Evolutionary conservation across 2,797 vertebrate species (phyloP), one percentile per base, ranked within the genome.

Genomic region (Arctocebus calabarensis): DNA sequence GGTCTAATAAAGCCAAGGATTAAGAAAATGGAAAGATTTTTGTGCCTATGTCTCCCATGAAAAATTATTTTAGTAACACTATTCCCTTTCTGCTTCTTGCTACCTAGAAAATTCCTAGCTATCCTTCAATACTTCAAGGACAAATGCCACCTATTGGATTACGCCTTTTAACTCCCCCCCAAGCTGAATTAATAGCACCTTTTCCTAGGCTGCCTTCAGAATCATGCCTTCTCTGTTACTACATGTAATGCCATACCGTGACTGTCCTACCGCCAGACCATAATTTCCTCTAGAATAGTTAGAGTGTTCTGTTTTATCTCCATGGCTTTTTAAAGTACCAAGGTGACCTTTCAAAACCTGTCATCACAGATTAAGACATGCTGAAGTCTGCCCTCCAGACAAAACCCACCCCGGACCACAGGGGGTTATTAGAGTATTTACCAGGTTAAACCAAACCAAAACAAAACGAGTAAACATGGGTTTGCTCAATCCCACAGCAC

Each of bases 1-100:
- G 43, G 6, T 81, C 96, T 92, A 71, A 83, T 55, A 55, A 85
- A 93, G 34, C 8, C 43, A 37, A 94, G 2, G 0, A 64, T 55
- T 43, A 94, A 82, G 27, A 78, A 97, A 96, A 93, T 85, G 19
- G 70, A 61, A 95, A 94, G 7, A 19, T 14, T 57, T 86, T 25
- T 32, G 55, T n/a, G 23, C 45, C 82, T 55, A 1, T 1, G 12
- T 74, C 73, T 86, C 40, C 29, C 25, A 64, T 16, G 40, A 32
- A 27, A 12, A 27, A 12, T 68, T 70, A 64, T 84, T 89, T 96
- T 77, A 90, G n/a, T 5, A 74, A 37, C 7, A 91, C n/a, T 75
- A 2, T 74, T 84, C 3, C 64, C 12, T 59, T 86, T 94, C 66
- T 86, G 13, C 27, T 52, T 29, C 17, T 92, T 57, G 23, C 12